Percentiles rank a stretch among this genome's conserved stretches.
Conservation (phyloP, 2,888 invertebrate genomes). For the Philopedon plagiatum region DNA sequence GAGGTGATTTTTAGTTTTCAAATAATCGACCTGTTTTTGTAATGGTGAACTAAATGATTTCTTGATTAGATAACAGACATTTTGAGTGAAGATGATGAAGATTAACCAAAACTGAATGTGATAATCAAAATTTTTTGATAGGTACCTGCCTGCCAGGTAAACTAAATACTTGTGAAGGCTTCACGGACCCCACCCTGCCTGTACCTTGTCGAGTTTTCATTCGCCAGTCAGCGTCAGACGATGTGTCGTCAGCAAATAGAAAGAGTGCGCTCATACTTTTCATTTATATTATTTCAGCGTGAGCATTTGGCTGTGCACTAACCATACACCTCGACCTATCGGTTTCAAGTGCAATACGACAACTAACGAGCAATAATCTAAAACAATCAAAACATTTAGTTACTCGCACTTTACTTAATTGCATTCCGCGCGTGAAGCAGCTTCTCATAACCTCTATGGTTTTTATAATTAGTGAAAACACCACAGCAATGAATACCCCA, state of each 20-base stretch:
- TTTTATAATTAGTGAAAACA: slow-evolving; percentile 45
- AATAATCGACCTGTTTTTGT: slow-evolving; percentile 33
- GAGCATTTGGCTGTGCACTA: slow-evolving; percentile 30
- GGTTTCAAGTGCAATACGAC: slow-evolving; percentile 33
- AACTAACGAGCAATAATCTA: slow-evolving; percentile 9
- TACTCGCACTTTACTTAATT: not conserved
- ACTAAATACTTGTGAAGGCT: slow-evolving; percentile 39
- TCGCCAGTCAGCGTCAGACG: slow-evolving; percentile 49
- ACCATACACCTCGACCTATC: slow-evolving; percentile 29
- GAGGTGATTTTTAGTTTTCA: slow-evolving; percentile 43
- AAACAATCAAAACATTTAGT: slow-evolving; percentile 9
- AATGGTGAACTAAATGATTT: not conserved
- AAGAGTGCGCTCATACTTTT: slow-evolving; percentile 24
- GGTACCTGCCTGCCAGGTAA: not conserved
- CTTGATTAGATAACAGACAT: not conserved
- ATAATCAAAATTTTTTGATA: not conserved
- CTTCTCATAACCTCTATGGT: slow-evolving; percentile 46
- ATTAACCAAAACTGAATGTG: not conserved
- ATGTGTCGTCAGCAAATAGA: slow-evolving; percentile 48
- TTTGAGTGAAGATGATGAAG: not conserved
- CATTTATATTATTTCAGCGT: slow-evolving; percentile 31
- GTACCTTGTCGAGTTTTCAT: slow-evolving; percentile 36
- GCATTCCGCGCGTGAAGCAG: slow-evolving; percentile 24
- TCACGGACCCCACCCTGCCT: slow-evolving; percentile 48
- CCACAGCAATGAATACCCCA: slow-evolving; percentile 43